Evolutionary conservation across 35 echinoderm and acorn worm species (phyloP), one percentile per base, ranked within the genome.

Genomic region (Diadema setosum): DNA sequence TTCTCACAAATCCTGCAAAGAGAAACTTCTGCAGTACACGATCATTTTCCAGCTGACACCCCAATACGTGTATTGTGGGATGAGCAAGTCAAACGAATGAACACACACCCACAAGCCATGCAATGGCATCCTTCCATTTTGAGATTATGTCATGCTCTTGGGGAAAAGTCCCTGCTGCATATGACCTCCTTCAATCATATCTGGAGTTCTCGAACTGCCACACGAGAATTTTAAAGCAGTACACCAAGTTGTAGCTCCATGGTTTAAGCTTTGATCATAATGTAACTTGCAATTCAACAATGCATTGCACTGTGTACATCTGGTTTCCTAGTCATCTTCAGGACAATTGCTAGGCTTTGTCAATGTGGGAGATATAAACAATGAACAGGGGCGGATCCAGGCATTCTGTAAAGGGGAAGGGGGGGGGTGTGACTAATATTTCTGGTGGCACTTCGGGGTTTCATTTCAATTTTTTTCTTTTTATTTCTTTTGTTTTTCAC

Each of bases 381-480:
- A 86, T 43, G 67, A 91, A 36, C 65, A 75, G 2, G 5, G n/a
- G 17, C n/a, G 70, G 58, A 40, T 81, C 82, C 42, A 80, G 80
- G 56, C 21, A 17, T 5, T 0, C 21, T 6, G n/a, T 61, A n/a
- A n/a, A 17, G 42, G 15, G 46, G 55, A 44, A 25, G 0, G 42
- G 36, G 26, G 87, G n/a, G n/a, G n/a, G n/a, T n/a, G n/a, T n/a
- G n/a, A n/a, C n/a, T n/a, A n/a, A n/a, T n/a, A n/a, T n/a, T n/a
- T n/a, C n/a, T n/a, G n/a, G n/a, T n/a, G n/a, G n/a, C n/a, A n/a
- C n/a, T n/a, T n/a, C n/a, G n/a, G n/a, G n/a, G n/a, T n/a, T n/a
- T n/a, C n/a, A n/a, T n/a, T n/a, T n/a, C n/a, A n/a, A n/a, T n/a
- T n/a, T n/a, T n/a, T n/a, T n/a, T n/a, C n/a, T n/a, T n/a, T n/a